These are phyloP conservation scores for Hoplostethus atlanticus DNA, from an alignment of 2,797 vertebrate genomes.

Conservation along the genomic window DNA sequence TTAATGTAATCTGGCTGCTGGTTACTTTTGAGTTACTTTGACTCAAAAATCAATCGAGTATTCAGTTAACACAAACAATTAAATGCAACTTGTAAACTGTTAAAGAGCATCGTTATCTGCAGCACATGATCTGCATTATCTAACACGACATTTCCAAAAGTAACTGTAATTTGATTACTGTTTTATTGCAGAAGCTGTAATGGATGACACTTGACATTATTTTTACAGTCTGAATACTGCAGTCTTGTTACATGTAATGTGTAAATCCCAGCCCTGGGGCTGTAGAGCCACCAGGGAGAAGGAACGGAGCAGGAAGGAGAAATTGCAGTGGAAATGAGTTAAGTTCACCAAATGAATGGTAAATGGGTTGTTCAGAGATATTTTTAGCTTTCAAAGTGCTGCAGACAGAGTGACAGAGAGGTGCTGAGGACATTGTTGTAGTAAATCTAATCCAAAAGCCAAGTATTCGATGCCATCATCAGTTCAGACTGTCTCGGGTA, in stretches of 20 bases:
- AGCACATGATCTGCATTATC: no score
- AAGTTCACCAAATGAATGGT: slow-evolving; percentile 12
- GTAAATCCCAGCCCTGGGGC: background rate
- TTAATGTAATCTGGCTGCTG: no score
- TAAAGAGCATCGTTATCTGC: no score
- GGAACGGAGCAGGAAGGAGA: slow-evolving; percentile 12
- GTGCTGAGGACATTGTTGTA: slow-evolving; percentile 13
- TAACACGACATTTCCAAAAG: background rate
- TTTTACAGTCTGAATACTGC: background rate
- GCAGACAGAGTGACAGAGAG: background rate
- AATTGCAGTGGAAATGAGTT: background rate
- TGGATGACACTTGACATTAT: background rate
- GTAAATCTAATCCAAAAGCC: slow-evolving; percentile 37
- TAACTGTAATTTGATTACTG: slow-evolving; percentile 3
- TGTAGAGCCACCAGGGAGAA: background rate
- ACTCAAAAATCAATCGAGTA: no score
- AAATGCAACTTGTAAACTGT: no score
- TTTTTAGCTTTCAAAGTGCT: slow-evolving; percentile 29
- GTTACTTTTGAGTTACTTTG: no score
- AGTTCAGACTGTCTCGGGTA: no score
- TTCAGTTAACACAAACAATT: no score
- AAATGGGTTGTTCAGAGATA: slow-evolving; percentile 23
- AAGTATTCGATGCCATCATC: background rate
- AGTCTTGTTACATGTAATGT: no score
- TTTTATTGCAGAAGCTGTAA: background rate